phyloP scores from a whole-genome alignment of 2,797 vertebrate genomes.

The Acrocephalus scirpaceus region DNA sequence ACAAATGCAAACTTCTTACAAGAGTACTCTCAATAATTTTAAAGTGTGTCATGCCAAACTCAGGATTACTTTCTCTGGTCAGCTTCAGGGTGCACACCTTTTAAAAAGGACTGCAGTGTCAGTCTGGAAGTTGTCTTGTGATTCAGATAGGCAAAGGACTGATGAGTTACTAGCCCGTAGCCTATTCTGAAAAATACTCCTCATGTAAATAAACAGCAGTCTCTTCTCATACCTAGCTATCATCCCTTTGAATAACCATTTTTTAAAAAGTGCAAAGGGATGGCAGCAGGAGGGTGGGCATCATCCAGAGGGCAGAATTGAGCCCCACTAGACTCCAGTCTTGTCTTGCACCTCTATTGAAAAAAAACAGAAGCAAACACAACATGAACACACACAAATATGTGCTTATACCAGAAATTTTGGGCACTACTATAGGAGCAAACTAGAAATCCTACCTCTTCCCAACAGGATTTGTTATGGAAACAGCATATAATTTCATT shows the following conservation, averaged over 20 bases:
- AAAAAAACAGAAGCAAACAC: neutral
- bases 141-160: neutral
- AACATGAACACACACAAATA: neutral
- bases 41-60: neutral
- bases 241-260: neutral
- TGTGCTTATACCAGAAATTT: neutral
- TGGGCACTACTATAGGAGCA: constrained; percentile 17
- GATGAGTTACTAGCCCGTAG: neutral
- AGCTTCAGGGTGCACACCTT: neutral
- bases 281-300: neutral
- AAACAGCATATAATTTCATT: constrained; percentile 54
- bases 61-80: neutral
- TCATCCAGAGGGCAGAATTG: neutral
- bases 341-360: neutral
- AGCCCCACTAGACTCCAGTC: neutral
- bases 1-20: neutral
- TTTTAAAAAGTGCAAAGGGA: neutral
- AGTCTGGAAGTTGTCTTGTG: neutral
- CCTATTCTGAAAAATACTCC: neutral
- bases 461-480: constrained; percentile 62
- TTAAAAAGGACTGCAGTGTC: neutral
- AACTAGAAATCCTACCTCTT: constrained; percentile 45
- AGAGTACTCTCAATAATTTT: neutral
- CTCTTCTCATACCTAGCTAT: neutral
- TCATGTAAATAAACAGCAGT: neutral